Conservation (phyloP, 1,140 invertebrate genomes). For the Zeugodacus cucurbitae region DNA sequence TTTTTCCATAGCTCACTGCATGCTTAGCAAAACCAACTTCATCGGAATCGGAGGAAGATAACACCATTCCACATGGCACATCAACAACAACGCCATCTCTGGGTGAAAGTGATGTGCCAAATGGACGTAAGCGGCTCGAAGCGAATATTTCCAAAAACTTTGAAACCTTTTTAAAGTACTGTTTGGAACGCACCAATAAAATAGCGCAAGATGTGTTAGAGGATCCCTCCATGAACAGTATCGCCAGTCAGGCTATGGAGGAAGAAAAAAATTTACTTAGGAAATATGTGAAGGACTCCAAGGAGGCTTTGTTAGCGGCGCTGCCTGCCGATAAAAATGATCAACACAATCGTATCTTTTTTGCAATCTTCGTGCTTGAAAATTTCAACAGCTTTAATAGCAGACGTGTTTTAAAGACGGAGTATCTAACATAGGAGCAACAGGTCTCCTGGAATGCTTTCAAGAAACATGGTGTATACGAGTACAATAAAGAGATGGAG, state of each 20-base stretch:
- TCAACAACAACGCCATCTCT: neutral
- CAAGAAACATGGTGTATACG: neutral
- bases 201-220: neutral
- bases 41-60: neutral
- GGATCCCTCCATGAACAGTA: neutral
- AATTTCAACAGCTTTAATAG: neutral
- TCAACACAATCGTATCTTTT: slow-evolving; percentile 1
- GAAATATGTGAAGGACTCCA: neutral
- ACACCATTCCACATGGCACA: too few species aligned
- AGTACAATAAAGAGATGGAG: neutral
- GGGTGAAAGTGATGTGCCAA: too few species aligned
- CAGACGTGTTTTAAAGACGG: neutral
- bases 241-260: neutral
- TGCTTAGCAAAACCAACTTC: neutral
- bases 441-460: neutral
- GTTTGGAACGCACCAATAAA: neutral
- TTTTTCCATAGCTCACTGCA: neutral
- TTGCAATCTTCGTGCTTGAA: neutral
- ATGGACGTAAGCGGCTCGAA: neutral
- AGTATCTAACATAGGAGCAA: neutral
- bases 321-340: neutral
- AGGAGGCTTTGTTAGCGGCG: neutral
- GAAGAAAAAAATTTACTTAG: neutral
- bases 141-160: neutral
- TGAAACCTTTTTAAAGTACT: neutral